Evolutionary conservation across 2,888 invertebrate species (phyloP), one percentile per base, ranked within the genome.

Genomic region (Conus canariensis): DNA sequence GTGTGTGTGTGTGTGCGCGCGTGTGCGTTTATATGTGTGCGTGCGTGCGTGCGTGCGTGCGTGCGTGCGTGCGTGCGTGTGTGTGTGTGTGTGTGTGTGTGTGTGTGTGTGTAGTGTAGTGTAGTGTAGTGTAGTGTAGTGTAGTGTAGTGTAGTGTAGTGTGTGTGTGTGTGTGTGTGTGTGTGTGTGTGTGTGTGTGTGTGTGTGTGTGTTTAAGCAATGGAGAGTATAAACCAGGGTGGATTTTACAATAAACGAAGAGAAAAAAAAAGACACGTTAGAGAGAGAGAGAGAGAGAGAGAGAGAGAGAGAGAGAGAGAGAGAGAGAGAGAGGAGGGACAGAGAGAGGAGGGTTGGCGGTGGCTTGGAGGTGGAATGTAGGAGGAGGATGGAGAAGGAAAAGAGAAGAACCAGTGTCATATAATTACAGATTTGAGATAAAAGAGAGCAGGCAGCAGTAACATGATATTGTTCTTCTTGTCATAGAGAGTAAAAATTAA

Each of bases 1-100:
- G 25, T 77, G 77, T 77, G 77, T 77, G 77, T 77, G 77, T 77
- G 70, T 70, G 70, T 70, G 70, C 5, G 77, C 25, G 77, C 25
- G 77, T 77, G 30, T 77, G n/a, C 0, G 77, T 14, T 1, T 30
- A 30, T 77, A 8, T n/a, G 70, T 70, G n/a, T 70, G n/a, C 3
- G 60, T 60, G 60, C 3, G 60, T 60, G 60, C 3, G 60, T 60
- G 60, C 3, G 60, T 60, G 60, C 3, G 60, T 60, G 60, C 3
- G n/a, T 22, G 70, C 6, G 70, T 70, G n/a, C 6, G 70, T 70
- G 70, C 6, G 70, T 70, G n/a, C 3, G n/a, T 70, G 70, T 70
- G 70, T 22, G 16, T 60, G 60, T 60, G 60, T 60, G 60, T 60
- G 60, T 60, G 60, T 60, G 60, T 60, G 60, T 60, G 60, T 60